Conservation (phyloP, 2,797 vertebrate species). For the Sebastiscus albofasciatus region DNA sequence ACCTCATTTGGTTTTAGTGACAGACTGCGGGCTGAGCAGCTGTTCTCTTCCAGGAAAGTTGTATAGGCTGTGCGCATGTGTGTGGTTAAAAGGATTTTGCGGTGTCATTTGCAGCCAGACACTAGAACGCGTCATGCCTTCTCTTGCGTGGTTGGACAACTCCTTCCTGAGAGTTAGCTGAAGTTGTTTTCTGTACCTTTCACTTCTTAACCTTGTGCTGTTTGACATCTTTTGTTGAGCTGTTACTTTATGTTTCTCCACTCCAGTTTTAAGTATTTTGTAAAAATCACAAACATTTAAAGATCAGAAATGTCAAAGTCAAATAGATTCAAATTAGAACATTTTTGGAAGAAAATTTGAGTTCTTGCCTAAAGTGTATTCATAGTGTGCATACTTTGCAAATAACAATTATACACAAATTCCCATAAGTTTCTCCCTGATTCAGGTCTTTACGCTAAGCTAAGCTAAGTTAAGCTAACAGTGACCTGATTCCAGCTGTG, state of each 20-base stretch:
- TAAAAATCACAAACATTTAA: neutral
- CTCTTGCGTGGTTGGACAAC: neutral
- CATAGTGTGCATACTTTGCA: neutral
- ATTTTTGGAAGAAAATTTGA: neutral
- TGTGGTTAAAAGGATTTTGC: neutral
- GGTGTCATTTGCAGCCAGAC: neutral
- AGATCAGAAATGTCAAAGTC: neutral
- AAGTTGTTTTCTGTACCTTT: neutral
- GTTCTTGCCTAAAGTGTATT: neutral
- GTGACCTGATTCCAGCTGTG: no score
- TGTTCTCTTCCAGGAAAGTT: neutral
- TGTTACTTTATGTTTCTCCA: neutral
- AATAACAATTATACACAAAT: neutral
- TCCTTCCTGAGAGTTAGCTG: neutral
- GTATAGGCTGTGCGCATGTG: neutral
- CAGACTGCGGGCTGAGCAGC: neutral
- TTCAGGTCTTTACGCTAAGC: no score
- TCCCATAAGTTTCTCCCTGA: no score
- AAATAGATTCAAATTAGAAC: neutral
- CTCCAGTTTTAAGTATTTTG: neutral
- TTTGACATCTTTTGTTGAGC: neutral
- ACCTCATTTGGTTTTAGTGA: constrained; percentile 12
- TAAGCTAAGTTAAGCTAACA: no score
- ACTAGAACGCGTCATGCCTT: neutral
- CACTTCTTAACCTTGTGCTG: neutral